These are phyloP conservation scores for Dolichallabes microphthalmus DNA, from an alignment of 2,113 vertebrate genomes.

Conservation along the genomic window DNA sequence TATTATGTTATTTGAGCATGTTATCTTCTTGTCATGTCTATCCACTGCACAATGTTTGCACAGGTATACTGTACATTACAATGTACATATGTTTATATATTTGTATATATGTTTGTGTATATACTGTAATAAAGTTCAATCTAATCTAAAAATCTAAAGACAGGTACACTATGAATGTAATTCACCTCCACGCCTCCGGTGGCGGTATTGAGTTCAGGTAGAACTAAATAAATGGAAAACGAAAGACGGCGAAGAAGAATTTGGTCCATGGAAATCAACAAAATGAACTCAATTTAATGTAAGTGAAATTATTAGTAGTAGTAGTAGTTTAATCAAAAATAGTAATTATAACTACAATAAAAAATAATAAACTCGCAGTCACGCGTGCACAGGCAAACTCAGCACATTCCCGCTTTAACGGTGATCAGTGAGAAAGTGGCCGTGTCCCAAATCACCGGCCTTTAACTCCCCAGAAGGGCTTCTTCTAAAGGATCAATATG, in stretches of 20 bases:
- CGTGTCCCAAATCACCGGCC: neutral
- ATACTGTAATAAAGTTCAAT: too few species aligned
- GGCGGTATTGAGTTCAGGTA: neutral
- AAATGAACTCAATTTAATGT: constrained; percentile 47
- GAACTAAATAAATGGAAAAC: neutral
- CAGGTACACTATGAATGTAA: neutral
- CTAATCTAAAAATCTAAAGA: neutral
- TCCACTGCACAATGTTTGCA: too few species aligned
- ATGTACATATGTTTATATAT: too few species aligned
- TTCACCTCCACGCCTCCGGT: neutral
- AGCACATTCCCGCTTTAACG: neutral
- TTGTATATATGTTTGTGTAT: too few species aligned
- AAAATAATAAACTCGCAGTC: neutral
- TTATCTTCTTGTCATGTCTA: too few species aligned
- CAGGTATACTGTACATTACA: too few species aligned
- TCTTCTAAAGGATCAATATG: neutral
- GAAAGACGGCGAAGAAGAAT: constrained; percentile 15
- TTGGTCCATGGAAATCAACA: constrained; percentile 4
- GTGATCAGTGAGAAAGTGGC: too few species aligned
- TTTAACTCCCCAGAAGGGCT: neutral
- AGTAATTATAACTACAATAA: neutral
- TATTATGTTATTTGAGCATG: too few species aligned
- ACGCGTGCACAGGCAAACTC: neutral
- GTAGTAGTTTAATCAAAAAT: neutral
- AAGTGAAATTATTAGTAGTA: constrained; percentile 4